A percentile compares a stretch with the other conserved stretches of the same genome.
Conservation (phyloP, 1,140 invertebrate genomes). For the Pseudoatta argentina region DNA sequence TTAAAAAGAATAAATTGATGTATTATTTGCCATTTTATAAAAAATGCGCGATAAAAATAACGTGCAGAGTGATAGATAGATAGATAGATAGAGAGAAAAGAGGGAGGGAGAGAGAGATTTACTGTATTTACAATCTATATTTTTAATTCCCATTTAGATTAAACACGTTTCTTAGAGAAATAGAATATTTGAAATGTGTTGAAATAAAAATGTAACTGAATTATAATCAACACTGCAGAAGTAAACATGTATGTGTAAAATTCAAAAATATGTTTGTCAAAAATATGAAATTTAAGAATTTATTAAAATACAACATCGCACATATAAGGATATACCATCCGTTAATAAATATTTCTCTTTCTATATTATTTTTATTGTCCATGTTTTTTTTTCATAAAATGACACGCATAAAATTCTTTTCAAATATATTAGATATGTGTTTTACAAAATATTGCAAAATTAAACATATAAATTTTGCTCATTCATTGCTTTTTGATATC, state of each 20-base stretch:
- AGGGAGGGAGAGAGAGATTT: too few species aligned
- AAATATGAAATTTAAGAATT: neutral
- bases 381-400: neutral
- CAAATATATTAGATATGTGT: neutral
- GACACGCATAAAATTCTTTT: neutral
- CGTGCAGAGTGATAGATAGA: too few species aligned
- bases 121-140: too few species aligned
- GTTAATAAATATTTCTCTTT: neutral
- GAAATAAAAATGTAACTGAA: neutral
- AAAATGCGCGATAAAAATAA: too few species aligned
- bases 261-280: neutral
- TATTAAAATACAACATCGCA: neutral
- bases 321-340: neutral
- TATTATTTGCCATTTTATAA: too few species aligned
- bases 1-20: too few species aligned
- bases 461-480: neutral
- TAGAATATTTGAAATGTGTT: neutral
- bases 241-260: neutral
- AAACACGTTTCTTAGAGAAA: neutral
- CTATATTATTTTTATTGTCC: neutral
- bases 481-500: neutral
- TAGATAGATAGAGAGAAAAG: too few species aligned
- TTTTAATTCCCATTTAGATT: slow-evolving; percentile 2
- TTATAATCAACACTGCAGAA: neutral
- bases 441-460: neutral